Base-by-base conservation (phyloP, 2,888 invertebrate species). In the Lasioglossum vierecki region DNA sequence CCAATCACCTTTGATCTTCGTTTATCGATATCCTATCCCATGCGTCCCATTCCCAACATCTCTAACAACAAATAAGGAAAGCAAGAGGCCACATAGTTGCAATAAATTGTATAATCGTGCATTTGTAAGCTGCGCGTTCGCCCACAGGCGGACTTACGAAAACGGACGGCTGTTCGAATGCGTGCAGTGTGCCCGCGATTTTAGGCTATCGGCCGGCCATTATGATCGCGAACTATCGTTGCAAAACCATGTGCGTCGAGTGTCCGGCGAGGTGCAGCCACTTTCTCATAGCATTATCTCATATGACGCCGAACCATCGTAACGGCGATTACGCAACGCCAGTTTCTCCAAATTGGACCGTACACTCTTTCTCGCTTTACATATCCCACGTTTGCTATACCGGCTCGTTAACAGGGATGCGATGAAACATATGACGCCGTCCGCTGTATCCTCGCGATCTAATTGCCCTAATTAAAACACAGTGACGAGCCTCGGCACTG, bases 261-360 rank as follows among this genome's bases (percentile, higher is more conserved):
- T 35, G 66, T 66, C 60, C 66, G 35, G 30, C 71, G 35, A 74
- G 68, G 79, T 80, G 78, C 82, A 57, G 53, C 70, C 83, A 76
- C 88, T 89, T 90, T 89, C 90, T 79, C 88, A 79, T 15, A 30
- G 44, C 35, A 46, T 85, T 88, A 82, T 87, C 86, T 76, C 77
- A 63, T n/a, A 79, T 39, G 49, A 83, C 70, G 80, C 76, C 74
- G 81, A 39, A 71, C 76, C 75, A 76, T 76, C 81, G 87, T 82
- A 82, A 88, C 57, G 74, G 15, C 63, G 15, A 53, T 90, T 90
- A 73, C 80, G 77, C 80, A 91, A 91, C 71, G 35, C n/a, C 83
- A 84, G 87, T 90, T 90, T 90, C 87, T 72, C 82, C 73, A 87
- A 89, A 90, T 85, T 88, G 84, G 77, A 77, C 82, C 76, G 72